Percentiles rank a stretch among this genome's conserved stretches.
These are phyloP conservation scores for Galago senegalensis DNA, from an alignment of 2,797 vertebrate species.

Conservation along the genomic window DNA sequence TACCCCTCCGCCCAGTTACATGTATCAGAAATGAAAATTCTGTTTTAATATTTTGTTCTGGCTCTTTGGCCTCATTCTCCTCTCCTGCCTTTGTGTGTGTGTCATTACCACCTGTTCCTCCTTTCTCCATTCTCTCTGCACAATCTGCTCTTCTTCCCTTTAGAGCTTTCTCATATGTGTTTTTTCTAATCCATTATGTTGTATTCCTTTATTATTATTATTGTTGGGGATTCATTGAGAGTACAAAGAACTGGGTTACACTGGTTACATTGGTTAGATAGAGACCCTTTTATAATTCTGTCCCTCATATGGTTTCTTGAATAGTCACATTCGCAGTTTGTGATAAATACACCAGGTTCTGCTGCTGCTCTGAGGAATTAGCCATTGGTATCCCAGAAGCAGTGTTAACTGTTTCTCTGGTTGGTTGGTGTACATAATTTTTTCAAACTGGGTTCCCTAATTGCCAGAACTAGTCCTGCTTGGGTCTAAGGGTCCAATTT, in stretches of 20 bases:
- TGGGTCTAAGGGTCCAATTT: not conserved
- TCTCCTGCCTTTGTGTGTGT: not conserved
- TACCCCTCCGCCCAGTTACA: not conserved
- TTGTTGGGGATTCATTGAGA: too few species aligned
- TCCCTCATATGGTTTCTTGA: not conserved
- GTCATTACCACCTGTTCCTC: not conserved
- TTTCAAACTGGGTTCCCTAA: conserved; percentile 29
- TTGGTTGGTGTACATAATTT: not conserved
- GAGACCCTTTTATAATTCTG: too few species aligned
- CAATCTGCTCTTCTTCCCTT: not conserved
- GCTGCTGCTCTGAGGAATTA: not conserved
- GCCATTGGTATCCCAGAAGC: not conserved
- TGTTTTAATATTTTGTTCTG: not conserved
- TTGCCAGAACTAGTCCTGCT: not conserved
- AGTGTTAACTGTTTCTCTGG: not conserved
- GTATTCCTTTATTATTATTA: too few species aligned
- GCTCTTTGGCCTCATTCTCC: not conserved
- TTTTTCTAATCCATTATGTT: too few species aligned
- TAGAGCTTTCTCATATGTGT: not conserved
- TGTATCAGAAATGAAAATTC: not conserved
- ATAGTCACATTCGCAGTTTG: not conserved
- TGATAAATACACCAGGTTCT: not conserved
- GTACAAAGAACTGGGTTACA: too few species aligned
- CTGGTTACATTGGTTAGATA: too few species aligned
- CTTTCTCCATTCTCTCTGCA: not conserved